Evolutionary conservation across 2,113 vertebrate species (phyloP).

Genomic region (Oncorhynchus kisutch): DNA sequence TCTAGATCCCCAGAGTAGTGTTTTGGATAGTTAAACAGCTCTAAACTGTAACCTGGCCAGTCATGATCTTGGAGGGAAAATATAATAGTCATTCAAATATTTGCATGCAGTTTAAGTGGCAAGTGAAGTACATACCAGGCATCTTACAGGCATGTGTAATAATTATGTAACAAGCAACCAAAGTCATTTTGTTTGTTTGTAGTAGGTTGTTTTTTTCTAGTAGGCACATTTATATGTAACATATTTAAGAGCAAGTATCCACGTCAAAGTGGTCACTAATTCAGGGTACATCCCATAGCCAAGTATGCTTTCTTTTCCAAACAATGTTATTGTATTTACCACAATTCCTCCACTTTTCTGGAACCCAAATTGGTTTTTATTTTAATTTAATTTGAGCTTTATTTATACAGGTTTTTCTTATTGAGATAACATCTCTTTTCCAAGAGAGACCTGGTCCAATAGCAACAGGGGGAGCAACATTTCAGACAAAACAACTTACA

Average conservation of each 20-base stretch:
- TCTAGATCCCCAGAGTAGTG: slow-evolving; percentile 87
- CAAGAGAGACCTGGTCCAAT: no score
- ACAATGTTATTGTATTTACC: slow-evolving; percentile 54
- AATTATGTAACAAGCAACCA: neutral
- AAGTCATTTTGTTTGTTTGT: neutral
- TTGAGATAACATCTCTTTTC: no score
- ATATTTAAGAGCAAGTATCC: no score
- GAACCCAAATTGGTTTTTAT: neutral
- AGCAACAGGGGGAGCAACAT: no score
- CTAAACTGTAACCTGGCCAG: slow-evolving; percentile 87
- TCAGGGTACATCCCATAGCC: no score
- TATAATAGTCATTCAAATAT: neutral
- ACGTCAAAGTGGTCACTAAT: no score
- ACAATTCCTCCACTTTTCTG: slow-evolving; percentile 59
- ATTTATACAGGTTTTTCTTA: no score
- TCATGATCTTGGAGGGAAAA: slow-evolving; percentile 78
- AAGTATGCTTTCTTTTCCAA: no score
- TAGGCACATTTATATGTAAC: no score
- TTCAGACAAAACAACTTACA: no score
- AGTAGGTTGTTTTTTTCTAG: neutral
- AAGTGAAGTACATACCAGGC: neutral
- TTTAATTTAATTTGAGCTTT: no score
- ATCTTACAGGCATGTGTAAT: neutral
- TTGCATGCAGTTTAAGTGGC: neutral
- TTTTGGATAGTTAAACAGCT: slow-evolving; percentile 85